Evolutionary conservation across 2,797 vertebrate species (phyloP).

Genomic region (Ispidina lecontei): DNA sequence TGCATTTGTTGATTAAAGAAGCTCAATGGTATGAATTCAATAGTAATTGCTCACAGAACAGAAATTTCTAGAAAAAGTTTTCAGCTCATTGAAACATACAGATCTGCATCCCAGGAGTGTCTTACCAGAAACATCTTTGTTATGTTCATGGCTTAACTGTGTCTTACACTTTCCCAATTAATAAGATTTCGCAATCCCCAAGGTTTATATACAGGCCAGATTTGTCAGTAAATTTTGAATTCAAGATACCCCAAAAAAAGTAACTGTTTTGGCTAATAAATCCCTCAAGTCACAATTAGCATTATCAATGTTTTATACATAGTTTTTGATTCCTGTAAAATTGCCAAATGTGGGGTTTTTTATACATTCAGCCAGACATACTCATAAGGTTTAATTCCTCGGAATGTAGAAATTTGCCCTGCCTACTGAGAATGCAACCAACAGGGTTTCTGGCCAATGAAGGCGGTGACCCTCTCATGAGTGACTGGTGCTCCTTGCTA

Average conservation of each 20-base stretch:
- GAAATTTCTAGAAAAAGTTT: constrained; percentile 26
- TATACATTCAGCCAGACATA: neutral
- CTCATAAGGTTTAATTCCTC: neutral
- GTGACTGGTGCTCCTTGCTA: neutral
- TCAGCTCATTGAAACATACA: constrained; percentile 37
- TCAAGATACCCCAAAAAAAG: constrained; percentile 19
- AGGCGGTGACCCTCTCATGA: neutral
- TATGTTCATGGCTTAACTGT: constrained; percentile 36
- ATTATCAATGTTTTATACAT: constrained; percentile 63
- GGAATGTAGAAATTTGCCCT: neutral
- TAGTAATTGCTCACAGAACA: constrained; percentile 15
- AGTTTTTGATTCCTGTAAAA: constrained; percentile 49
- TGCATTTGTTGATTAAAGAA: constrained; percentile 59
- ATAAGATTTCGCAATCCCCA: constrained; percentile 61
- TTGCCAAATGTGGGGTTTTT: neutral
- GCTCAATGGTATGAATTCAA: constrained; percentile 64
- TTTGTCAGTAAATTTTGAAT: constrained; percentile 57
- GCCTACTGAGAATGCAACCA: neutral
- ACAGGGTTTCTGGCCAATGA: neutral
- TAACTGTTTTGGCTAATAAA: constrained; percentile 63
- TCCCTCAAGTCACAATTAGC: constrained; percentile 74
- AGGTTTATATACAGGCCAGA: constrained; percentile 58
- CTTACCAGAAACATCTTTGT: constrained; percentile 29
- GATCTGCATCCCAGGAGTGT: constrained; percentile 41
- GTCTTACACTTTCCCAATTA: constrained; percentile 54